These are phyloP conservation scores for Yponomeuta malinellus DNA, from an alignment of 2,888 invertebrate genomes.

Conservation along the genomic window DNA sequence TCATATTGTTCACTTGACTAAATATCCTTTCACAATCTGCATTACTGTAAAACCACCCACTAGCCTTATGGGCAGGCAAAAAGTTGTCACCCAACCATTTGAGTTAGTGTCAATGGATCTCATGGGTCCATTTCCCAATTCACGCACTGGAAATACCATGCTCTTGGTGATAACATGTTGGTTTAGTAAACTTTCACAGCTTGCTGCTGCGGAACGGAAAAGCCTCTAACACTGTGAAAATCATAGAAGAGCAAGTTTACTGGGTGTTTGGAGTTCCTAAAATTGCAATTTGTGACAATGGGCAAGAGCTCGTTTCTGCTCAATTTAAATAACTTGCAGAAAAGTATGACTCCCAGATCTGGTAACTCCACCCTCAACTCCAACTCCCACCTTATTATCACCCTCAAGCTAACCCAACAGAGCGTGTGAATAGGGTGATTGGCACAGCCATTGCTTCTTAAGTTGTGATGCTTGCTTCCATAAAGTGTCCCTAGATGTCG, in stretches of 20 bases:
- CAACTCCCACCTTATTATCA: constrained; percentile 26
- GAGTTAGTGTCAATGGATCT: constrained; percentile 19
- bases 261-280: constrained; percentile 21
- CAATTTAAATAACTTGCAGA: constrained; percentile 20
- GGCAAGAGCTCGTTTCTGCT: constrained; percentile 21
- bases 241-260: constrained; percentile 21
- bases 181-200: constrained; percentile 20
- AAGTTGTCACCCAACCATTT: constrained; percentile 5
- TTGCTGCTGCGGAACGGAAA: constrained; percentile 18
- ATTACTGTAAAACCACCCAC: not conserved
- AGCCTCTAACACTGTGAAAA: constrained; percentile 18
- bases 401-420: constrained; percentile 36
- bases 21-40: not conserved
- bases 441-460: constrained; percentile 30
- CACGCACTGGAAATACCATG: constrained; percentile 18
- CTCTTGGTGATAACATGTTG: constrained; percentile 19
- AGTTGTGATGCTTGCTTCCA: no score
- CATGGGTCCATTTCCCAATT: constrained; percentile 21
- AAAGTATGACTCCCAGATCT: constrained; percentile 17
- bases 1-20: not conserved
- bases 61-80: constrained; percentile 1
- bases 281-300: constrained; percentile 24
- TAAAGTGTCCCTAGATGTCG: no score
- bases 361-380: constrained; percentile 12
- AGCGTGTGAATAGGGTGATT: constrained; percentile 32